Percentiles rank a stretch among this genome's conserved stretches.
phyloP scores from a whole-genome alignment of 2,797 vertebrate genomes.

The Lindbergichthys nudifrons region DNA sequence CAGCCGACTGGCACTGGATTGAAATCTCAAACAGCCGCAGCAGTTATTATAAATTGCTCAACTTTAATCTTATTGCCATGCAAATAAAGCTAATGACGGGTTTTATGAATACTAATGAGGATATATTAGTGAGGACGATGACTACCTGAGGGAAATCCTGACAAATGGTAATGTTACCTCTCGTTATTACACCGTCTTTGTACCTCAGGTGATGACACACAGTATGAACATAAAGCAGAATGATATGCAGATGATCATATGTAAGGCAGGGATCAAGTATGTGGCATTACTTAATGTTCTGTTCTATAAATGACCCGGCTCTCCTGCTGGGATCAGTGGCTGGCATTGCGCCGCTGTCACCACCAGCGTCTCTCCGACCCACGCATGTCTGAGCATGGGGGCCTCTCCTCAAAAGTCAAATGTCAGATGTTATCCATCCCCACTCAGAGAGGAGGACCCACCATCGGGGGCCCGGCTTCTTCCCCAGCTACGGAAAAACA shows the following conservation, averaged over 20 bases:
- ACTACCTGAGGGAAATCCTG: constrained; percentile 14
- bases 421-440: constrained; percentile 82
- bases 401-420: constrained; percentile 83
- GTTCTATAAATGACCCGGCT: constrained; percentile 82
- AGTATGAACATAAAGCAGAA: constrained; percentile 21
- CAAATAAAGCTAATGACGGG: constrained; percentile 43
- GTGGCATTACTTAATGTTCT: constrained; percentile 77
- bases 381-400: constrained; percentile 67
- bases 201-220: not conserved
- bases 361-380: constrained; percentile 57
- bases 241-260: constrained; percentile 63
- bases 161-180: constrained; percentile 11
- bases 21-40: constrained; percentile 23
- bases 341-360: constrained; percentile 67
- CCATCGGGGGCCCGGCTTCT: constrained; percentile 56
- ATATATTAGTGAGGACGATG: constrained; percentile 32
- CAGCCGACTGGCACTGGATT: constrained; percentile 13
- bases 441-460: constrained; percentile 60
- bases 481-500: constrained; percentile 64
- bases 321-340: constrained; percentile 78
- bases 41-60: constrained; percentile 33
- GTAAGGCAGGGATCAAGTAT: constrained; percentile 61
- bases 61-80: constrained; percentile 18
- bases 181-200: not conserved
- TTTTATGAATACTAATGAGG: constrained; percentile 42